Evolutionary conservation across 1,140 invertebrate species (phyloP).

Genomic region (Ips nitidus): DNA sequence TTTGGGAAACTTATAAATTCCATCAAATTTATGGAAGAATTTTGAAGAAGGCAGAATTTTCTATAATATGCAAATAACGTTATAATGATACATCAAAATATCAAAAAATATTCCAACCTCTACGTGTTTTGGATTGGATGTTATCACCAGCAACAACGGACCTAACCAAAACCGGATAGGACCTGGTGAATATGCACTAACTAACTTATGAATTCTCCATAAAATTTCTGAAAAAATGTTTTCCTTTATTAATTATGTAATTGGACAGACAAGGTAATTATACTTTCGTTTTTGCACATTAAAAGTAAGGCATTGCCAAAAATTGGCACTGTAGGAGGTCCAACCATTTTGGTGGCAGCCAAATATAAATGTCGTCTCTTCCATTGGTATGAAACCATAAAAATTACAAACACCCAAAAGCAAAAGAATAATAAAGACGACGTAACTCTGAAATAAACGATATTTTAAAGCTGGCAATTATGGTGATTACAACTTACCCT

Average conservation of each 20-base stretch:
- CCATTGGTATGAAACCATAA: conserved; percentile 5
- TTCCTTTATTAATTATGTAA: neutral
- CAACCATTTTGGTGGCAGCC: conserved; percentile 22
- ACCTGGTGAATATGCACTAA: neutral
- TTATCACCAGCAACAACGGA: conserved; percentile 16
- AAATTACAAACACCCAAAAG: neutral
- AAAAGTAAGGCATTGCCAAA: conserved; percentile 31
- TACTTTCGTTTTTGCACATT: conserved; percentile 22
- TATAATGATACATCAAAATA: conserved; percentile 4
- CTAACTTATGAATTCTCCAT: conserved; percentile 12
- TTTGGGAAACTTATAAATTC: conserved; percentile 32
- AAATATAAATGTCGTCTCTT: conserved; percentile 22
- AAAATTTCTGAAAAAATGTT: conserved; percentile 30
- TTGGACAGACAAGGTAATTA: neutral
- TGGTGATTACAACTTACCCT: no score
- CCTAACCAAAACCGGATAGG: conserved; percentile 37
- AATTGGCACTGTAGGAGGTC: conserved; percentile 28
- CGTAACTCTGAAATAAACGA: no score
- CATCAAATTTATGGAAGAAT: conserved; percentile 30
- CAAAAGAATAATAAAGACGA: no score
- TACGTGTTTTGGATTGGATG: conserved; percentile 29
- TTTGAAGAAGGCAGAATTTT: conserved; percentile 36
- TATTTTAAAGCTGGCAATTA: no score
- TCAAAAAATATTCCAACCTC: conserved; percentile 24
- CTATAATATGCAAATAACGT: conserved; percentile 24